phyloP scores from a whole-genome alignment of 2,113 vertebrate species.

The Anguilla rostrata region DNA sequence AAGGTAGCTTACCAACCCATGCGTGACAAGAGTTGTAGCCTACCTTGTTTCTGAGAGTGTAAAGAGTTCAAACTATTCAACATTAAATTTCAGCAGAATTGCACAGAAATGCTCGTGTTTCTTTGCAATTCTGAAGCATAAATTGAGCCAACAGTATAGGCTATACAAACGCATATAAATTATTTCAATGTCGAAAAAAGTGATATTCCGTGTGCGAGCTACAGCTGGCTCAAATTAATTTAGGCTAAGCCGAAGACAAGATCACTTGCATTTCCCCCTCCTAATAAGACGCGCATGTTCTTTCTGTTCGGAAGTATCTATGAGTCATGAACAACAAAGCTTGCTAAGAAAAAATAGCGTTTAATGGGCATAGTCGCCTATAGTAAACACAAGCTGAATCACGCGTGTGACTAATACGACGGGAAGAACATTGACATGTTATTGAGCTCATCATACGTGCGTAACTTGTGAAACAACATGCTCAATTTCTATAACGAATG shows the following conservation, averaged over 20 bases:
- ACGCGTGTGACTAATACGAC: neutral
- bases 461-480: neutral
- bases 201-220: no score
- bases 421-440: constrained; percentile 1
- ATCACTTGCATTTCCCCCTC: neutral
- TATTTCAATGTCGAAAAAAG: no score
- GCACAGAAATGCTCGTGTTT: no score
- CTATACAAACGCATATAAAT: no score
- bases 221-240: neutral
- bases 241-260: neutral
- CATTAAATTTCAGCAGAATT: no score
- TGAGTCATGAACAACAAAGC: neutral
- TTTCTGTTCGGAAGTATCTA: neutral
- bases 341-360: neutral
- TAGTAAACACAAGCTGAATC: constrained; percentile 2
- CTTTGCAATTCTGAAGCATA: no score
- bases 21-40: no score
- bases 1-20: no score
- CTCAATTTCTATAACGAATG: neutral
- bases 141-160: no score
- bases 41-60: no score
- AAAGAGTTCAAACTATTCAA: no score
- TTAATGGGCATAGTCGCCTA: neutral
- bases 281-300: neutral
- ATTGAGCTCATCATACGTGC: neutral